Evolutionary conservation across 2,113 vertebrate species (phyloP).

Genomic region (Salvator merianae): DNA sequence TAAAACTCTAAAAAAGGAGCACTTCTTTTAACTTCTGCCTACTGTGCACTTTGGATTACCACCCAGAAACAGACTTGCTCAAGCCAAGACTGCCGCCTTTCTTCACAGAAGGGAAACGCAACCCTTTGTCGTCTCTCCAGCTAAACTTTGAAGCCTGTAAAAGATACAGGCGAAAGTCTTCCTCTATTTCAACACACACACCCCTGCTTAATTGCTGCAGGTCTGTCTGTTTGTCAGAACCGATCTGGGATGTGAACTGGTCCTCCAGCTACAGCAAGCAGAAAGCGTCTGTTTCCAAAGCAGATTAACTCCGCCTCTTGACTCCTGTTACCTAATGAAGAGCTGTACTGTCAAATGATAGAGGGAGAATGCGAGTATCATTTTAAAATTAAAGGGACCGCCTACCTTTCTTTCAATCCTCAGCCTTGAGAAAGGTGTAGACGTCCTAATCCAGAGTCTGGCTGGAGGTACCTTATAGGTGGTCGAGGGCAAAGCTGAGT

Average conservation of each 20-base stretch:
- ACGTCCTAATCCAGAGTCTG: no score
- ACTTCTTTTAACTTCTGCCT: slow-evolving; percentile 92
- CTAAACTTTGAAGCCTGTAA: slow-evolving; percentile 48
- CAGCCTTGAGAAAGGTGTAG: no score
- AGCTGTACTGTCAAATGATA: no score
- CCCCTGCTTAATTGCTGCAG: neutral
- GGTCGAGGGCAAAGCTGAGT: no score
- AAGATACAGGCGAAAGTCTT: slow-evolving; percentile 59
- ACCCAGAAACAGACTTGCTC: slow-evolving; percentile 81
- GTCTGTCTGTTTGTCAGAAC: neutral
- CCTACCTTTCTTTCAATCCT: no score
- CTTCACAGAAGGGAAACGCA: slow-evolving; percentile 69
- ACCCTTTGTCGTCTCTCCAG: slow-evolving; percentile 59
- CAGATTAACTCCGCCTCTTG: neutral
- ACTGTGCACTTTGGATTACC: slow-evolving; percentile 83
- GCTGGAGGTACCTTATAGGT: no score
- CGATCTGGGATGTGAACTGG: neutral
- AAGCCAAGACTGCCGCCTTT: slow-evolving; percentile 97
- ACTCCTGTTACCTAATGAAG: no score
- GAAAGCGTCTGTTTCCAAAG: neutral
- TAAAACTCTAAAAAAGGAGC: slow-evolving; percentile 98
- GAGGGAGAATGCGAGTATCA: no score
- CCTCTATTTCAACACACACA: slow-evolving; percentile 30
- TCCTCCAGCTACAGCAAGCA: neutral
- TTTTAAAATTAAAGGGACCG: no score